Evolutionary conservation across 1,140 invertebrate genomes (phyloP).

Genomic region (Metopolophium dirhodum): DNA sequence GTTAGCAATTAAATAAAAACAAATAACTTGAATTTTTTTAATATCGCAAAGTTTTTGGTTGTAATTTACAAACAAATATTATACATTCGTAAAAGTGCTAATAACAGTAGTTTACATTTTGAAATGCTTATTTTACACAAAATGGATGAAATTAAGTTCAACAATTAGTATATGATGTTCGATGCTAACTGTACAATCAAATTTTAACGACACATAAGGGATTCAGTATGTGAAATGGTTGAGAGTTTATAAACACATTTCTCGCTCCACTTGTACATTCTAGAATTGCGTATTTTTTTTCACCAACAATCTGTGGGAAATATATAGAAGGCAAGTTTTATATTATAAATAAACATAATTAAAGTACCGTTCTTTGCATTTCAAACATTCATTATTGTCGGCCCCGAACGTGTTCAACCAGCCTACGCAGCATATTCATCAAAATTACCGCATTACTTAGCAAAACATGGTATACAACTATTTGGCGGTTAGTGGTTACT

Average conservation of each 20-base stretch:
- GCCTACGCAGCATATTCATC: not conserved
- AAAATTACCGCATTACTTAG: not conserved
- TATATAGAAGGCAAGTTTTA: not conserved
- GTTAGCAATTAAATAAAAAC: not conserved
- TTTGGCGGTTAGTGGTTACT: not conserved
- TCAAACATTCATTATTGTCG: not conserved
- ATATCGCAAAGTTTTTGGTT: not conserved
- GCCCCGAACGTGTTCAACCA: not conserved
- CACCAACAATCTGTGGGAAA: not conserved
- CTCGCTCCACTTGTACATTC: not conserved
- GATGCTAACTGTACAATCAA: not conserved
- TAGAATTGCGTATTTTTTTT: not conserved
- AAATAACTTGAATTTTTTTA: not conserved
- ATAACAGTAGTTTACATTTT: not conserved
- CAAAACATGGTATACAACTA: not conserved
- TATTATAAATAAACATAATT: not conserved
- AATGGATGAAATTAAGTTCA: not conserved
- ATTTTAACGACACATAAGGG: not conserved
- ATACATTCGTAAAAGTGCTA: not conserved
- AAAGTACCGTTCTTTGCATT: not conserved
- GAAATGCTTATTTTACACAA: not conserved
- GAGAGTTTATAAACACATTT: not conserved
- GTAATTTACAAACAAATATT: not conserved
- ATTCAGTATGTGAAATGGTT: not conserved
- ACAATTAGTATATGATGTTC: not conserved